Conservation (phyloP, 1,140 invertebrate genomes). For the Camponotus pennsylvanicus region DNA sequence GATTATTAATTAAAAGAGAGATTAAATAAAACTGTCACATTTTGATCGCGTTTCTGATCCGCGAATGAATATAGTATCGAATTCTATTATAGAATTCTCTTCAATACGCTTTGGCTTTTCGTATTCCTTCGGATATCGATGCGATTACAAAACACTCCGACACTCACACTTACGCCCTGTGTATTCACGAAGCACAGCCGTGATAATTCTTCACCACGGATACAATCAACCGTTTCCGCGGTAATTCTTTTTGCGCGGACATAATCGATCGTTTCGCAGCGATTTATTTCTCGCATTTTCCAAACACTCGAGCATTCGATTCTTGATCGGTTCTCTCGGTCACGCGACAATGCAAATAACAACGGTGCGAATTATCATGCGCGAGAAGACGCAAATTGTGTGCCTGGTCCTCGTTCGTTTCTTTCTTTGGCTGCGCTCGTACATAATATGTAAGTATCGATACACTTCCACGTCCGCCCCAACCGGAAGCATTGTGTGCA, state of each 20-base stretch:
- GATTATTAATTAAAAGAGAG: neutral
- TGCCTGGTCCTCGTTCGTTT: conserved; percentile 68
- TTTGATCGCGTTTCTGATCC: conserved; percentile 7
- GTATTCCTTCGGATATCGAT: neutral
- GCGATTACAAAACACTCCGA: neutral
- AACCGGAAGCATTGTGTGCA: conserved; percentile 72
- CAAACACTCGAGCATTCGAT: conserved; percentile 3
- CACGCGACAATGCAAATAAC: conserved; percentile 50
- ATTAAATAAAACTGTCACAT: neutral
- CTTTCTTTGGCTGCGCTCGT: conserved; percentile 63
- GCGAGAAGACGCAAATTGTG: conserved; percentile 40
- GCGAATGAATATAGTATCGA: neutral
- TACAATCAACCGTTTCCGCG: conserved; percentile 7
- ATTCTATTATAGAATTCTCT: neutral
- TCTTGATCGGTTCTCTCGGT: conserved; percentile 23
- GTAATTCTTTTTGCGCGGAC: neutral
- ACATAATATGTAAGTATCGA: conserved; percentile 70
- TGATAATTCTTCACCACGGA: neutral
- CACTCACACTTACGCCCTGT: neutral
- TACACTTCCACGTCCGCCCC: conserved; percentile 75
- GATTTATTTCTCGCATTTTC: conserved; percentile 22
- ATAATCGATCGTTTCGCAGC: conserved; percentile 11
- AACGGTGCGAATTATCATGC: conserved; percentile 4
- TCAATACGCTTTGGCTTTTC: neutral
- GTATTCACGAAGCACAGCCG: neutral